Base-by-base conservation (phyloP, 2,888 invertebrate species). In the Dolomedes plantarius region DNA sequence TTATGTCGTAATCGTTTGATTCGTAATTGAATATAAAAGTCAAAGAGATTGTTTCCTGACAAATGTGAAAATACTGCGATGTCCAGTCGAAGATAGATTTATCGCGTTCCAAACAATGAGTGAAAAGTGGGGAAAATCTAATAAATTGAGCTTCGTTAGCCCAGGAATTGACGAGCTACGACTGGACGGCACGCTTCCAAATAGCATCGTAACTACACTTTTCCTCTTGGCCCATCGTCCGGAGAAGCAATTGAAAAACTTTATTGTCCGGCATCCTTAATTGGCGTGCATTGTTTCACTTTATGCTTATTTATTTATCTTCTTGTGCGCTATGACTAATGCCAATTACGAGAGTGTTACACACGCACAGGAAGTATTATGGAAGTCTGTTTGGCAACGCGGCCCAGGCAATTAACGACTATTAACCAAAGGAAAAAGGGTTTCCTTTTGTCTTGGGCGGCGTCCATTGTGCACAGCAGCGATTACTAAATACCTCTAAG, bases 301-400 rank as follows among this genome's bases (percentile, higher is more conserved):
- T 80, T 76, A 19, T 67, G 13, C 56, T 67, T 72, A 67, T 56
- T 83, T 77, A 77, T 85, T 85, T 77, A 77, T 67, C 72, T 56
- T 41, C 31, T 64, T 50, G 83, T 85, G 83, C 83, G 56, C 73
- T 77, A 85, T 85, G 83, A 85, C 83, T 85, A 85, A 85, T 85
- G 72, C 83, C 83, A 85, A 85, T 85, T 85, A 85, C 83, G 56
- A 73, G 68, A 77, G 77, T 85, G 83, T 85, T 85, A 77, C 83
- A 85, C 83, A 85, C 83, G 83, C 83, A 85, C 83, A 78, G 83
- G 83, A 85, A 85, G 83, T 85, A 85, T 85, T 85, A 85, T 77
- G 68, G 77, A 78, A 85, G 71, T 77, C 77, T 56, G 83, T 85
- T 85, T 85, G 83, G 83, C 83, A 85, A 85, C 83, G 68, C 68